Conservation (phyloP, 2,797 vertebrate species). For the Leptatherina wallacei region DNA sequence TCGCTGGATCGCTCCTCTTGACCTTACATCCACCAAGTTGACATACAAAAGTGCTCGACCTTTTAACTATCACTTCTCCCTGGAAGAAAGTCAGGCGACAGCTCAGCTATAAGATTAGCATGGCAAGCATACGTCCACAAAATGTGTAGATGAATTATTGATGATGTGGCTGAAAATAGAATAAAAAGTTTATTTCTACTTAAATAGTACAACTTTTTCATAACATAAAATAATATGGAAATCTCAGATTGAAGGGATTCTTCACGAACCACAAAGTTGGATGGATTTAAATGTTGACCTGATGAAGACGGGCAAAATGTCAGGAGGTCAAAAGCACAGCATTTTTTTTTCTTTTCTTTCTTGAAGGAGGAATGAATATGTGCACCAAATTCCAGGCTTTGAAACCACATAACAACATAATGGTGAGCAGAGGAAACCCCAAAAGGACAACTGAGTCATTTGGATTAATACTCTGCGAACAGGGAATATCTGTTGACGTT, state of each 20-base stretch:
- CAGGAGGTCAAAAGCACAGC: background rate
- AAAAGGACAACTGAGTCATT: background rate
- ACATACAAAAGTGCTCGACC: background rate
- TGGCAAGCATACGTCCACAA: background rate
- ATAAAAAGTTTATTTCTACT: background rate
- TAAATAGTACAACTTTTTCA: background rate
- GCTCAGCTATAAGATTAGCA: background rate
- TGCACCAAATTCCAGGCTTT: constrained; percentile 6
- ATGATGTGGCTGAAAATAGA: background rate
- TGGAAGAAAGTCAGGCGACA: background rate
- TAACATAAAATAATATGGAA: no score
- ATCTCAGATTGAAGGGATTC: background rate
- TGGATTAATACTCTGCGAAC: constrained; percentile 2
- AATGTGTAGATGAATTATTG: background rate
- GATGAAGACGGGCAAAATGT: background rate
- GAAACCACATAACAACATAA: background rate
- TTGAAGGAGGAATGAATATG: background rate
- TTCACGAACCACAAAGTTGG: background rate
- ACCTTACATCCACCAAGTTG: background rate
- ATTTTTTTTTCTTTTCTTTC: background rate
- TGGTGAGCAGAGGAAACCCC: background rate
- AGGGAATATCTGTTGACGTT: background rate
- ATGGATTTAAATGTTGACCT: background rate
- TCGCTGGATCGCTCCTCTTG: background rate
- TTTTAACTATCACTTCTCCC: background rate